Percentiles rank a stretch among this genome's conserved stretches.
Evolutionary conservation across 2,888 invertebrate species (phyloP).

Genomic region (Noctua pronuba): DNA sequence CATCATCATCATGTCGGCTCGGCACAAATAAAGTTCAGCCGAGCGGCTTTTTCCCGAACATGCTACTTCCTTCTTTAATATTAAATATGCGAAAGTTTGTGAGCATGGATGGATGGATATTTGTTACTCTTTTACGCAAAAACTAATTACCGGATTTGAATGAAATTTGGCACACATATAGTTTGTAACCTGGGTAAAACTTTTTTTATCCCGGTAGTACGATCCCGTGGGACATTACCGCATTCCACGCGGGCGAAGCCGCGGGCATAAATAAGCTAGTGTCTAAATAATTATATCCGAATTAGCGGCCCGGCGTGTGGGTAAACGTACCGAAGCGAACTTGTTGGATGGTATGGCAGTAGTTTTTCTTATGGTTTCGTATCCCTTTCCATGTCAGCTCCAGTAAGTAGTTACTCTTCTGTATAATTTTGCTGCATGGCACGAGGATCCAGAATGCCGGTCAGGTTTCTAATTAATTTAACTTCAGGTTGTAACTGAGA

Average conservation of each 20-base stretch:
- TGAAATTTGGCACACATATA: no score
- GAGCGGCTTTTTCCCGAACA: not conserved
- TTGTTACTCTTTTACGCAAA: no score
- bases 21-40: not conserved
- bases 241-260: no score
- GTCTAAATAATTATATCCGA: not conserved
- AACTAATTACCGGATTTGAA: no score
- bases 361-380: not conserved
- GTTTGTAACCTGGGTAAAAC: no score
- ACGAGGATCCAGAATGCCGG: slow-evolving; percentile 47
- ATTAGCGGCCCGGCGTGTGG: not conserved
- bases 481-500: slow-evolving; percentile 59
- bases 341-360: not conserved
- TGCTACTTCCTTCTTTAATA: no score
- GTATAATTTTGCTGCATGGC: not conserved
- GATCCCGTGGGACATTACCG: no score
- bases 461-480: slow-evolving; percentile 69
- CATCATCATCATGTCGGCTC: not conserved
- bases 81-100: no score
- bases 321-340: not conserved
- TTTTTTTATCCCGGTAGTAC: no score
- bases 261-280: not conserved
- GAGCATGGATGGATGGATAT: no score
- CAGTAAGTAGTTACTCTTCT: slow-evolving; percentile 29
- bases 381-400: not conserved